phyloP scores from a whole-genome alignment of 2,888 invertebrate species.

The Drosophila recens region DNA sequence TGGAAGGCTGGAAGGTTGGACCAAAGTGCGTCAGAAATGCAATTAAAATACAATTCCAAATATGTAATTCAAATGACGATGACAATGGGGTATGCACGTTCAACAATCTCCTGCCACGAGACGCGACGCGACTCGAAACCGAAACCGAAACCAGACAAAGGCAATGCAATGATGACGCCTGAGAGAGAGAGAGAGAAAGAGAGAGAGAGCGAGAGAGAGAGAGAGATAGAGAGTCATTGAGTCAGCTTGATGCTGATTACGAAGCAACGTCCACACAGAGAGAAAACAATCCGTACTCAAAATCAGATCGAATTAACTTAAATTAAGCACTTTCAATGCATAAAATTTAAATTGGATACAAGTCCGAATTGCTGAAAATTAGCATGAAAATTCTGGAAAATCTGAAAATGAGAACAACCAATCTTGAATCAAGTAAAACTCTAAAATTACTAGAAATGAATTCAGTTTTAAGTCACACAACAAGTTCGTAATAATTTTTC shows the following conservation, averaged over 20 bases:
- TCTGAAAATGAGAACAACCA: no score
- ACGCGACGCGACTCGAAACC: no score
- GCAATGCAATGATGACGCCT: constrained; percentile 43
- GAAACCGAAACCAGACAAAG: constrained; percentile 40
- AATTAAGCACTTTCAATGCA: no score
- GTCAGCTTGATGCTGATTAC: constrained; percentile 65
- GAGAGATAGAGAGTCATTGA: constrained; percentile 37
- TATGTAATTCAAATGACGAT: constrained; percentile 33
- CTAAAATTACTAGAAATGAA: no score
- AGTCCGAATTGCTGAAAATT: no score
- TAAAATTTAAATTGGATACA: no score
- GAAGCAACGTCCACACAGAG: constrained; percentile 19
- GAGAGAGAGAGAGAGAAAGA: constrained; percentile 5
- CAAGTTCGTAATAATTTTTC: no score
- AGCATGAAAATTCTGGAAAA: no score
- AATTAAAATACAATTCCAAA: constrained; percentile 57
- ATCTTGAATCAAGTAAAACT: no score
- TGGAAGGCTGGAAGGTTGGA: not conserved
- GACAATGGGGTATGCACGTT: constrained; percentile 17
- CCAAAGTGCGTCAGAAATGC: constrained; percentile 44
- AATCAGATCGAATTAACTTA: no score
- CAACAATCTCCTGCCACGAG: not conserved
- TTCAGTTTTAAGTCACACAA: no score
- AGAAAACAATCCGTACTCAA: no score
- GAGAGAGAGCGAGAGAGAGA: not conserved